Conservation (phyloP, 2,888 invertebrate species). For the Vandiemenella viatica region DNA sequence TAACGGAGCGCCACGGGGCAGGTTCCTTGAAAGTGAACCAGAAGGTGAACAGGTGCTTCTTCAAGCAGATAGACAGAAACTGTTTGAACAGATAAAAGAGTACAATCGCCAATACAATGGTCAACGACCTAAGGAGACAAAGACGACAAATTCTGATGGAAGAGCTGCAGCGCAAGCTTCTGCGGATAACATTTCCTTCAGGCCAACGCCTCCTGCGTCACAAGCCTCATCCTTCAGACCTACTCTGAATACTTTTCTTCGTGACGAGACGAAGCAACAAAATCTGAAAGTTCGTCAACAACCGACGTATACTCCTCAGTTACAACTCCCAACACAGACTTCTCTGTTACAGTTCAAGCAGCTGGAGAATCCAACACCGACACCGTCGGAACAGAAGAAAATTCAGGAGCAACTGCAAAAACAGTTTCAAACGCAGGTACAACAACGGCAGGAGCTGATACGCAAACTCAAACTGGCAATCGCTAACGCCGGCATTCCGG, state of each 20-base stretch:
- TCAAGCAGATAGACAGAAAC: constrained; percentile 5
- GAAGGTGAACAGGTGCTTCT: no score
- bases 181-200: no score
- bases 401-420: constrained; percentile 52
- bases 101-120: neutral
- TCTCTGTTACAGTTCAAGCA: neutral
- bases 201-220: neutral
- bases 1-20: no score
- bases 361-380: neutral
- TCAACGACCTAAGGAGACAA: neutral
- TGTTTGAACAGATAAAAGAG: constrained; percentile 4
- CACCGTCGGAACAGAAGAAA: constrained; percentile 38
- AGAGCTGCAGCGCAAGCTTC: no score
- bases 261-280: no score
- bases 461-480: constrained; percentile 60
- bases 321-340: neutral
- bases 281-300: neutral
- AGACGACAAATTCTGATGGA: no score
- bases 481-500: constrained; percentile 32
- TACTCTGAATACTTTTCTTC: no score
- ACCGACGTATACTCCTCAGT: no score
- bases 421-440: constrained; percentile 16
- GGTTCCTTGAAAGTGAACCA: no score
- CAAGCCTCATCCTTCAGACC: neutral
- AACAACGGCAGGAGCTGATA: constrained; percentile 51